A percentile compares a stretch with the other conserved stretches of the same genome.
Conservation (phyloP, 64 coral and sea anemone genomes). For the Platygyra sinensis region DNA sequence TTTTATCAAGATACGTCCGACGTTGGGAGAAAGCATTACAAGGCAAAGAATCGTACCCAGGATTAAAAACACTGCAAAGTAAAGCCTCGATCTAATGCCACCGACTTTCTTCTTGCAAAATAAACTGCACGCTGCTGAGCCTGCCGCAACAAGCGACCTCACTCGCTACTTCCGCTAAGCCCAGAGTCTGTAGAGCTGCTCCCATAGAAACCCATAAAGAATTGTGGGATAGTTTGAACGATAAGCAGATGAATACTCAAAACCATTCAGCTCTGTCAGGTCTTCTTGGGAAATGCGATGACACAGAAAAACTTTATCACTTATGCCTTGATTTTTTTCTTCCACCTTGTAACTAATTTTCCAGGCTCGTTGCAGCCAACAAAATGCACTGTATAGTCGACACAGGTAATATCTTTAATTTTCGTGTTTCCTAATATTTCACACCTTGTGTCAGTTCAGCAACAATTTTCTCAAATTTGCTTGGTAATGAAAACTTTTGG, state of each 20-base stretch:
- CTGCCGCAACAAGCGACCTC: slow-evolving; percentile 96
- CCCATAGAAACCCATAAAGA: slow-evolving; percentile 99
- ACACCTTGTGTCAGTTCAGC: not conserved
- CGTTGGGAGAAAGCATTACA: slow-evolving; percentile 83
- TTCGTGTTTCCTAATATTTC: not conserved
- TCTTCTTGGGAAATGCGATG: not conserved
- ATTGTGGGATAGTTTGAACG: slow-evolving; percentile 47
- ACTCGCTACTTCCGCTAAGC: slow-evolving; percentile 95
- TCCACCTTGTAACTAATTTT: not conserved
- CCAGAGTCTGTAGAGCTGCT: slow-evolving; percentile 97
- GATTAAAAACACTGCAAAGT: slow-evolving; percentile 77
- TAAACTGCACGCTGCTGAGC: slow-evolving; percentile 90
- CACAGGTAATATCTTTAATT: not conserved
- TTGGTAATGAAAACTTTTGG: too few relatives aligned
- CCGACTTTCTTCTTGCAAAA: slow-evolving; percentile 80
- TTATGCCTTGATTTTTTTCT: not conserved
- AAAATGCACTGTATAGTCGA: not conserved
- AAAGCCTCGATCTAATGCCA: slow-evolving; percentile 70
- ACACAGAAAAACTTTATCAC: not conserved
- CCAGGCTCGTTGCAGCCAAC: too few relatives aligned
- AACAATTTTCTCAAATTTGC: not conserved
- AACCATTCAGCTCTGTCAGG: slow-evolving; percentile 33
- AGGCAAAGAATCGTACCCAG: slow-evolving; percentile 71
- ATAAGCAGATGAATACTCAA: slow-evolving; percentile 30
- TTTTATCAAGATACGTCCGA: slow-evolving; percentile 66